Conservation (phyloP, 2,888 invertebrate species). For the Caprella mutica region DNA sequence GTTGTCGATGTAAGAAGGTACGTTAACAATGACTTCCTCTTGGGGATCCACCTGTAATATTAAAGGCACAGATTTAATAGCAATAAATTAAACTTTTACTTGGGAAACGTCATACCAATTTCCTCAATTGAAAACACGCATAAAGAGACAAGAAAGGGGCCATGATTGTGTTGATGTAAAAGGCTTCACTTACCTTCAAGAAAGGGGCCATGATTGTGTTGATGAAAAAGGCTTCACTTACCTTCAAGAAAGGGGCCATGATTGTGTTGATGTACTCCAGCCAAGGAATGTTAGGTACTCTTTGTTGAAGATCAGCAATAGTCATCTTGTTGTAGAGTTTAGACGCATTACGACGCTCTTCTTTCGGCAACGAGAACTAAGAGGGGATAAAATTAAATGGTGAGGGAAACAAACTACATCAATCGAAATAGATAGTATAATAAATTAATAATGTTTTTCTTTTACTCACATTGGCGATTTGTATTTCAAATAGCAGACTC, state of each 20-base stretch:
- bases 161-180: not conserved
- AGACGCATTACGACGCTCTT: constrained; percentile 79
- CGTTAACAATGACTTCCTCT: constrained; percentile 72
- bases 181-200: not conserved
- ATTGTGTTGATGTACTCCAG: constrained; percentile 69
- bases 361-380: constrained; percentile 72
- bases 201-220: not conserved
- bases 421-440: not conserved
- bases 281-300: constrained; percentile 60
- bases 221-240: not conserved
- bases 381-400: no score
- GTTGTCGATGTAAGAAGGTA: constrained; percentile 64
- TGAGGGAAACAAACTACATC: no score
- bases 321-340: constrained; percentile 86
- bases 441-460: not conserved
- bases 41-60: constrained; percentile 43
- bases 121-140: no score
- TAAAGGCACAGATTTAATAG: not conserved
- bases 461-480: constrained; percentile 72
- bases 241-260: constrained; percentile 45
- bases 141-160: no score
- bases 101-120: no score
- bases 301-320: constrained; percentile 56
- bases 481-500: constrained; percentile 76
- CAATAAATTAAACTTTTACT: not conserved